Conservation (phyloP, 37 sponge, comb jelly and placozoan genomes). For the Mnemiopsis leidyi region DNA sequence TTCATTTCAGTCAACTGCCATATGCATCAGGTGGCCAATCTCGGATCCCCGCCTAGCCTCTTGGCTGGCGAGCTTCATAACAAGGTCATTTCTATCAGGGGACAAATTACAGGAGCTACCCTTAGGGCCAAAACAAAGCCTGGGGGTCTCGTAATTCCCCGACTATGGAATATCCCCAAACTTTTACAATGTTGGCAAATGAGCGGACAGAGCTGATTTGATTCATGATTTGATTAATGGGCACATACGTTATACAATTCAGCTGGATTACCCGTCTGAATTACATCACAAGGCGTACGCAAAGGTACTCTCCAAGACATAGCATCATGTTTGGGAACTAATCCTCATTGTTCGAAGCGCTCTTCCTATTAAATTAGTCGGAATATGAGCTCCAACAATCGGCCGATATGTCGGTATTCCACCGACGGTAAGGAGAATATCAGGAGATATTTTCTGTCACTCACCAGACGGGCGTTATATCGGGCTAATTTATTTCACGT, state of each 20-base stretch:
- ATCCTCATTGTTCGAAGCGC: too few species aligned
- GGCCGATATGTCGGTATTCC: not conserved
- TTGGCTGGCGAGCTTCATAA: not conserved
- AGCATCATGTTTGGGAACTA: too few species aligned
- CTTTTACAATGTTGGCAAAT: not conserved
- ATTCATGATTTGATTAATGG: not conserved
- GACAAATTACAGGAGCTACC: not conserved
- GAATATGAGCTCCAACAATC: not conserved
- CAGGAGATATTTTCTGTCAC: not conserved
- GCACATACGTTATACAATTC: not conserved
- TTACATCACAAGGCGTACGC: not conserved
- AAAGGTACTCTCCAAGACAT: not conserved
- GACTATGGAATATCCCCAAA: not conserved
- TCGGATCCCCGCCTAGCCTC: not conserved
- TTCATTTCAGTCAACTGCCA: too few species aligned
- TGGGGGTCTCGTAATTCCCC: not conserved
- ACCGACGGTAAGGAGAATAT: not conserved
- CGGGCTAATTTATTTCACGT: not conserved
- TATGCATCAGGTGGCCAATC: too few species aligned
- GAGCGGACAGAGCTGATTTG: not conserved
- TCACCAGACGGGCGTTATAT: not conserved
- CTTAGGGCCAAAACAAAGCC: not conserved
- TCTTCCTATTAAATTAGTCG: not conserved
- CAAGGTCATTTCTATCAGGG: not conserved
- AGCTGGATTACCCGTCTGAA: not conserved